Evolutionary conservation across 2,797 vertebrate genomes (phyloP).

Genomic region (Eospalax fontanierii): DNA sequence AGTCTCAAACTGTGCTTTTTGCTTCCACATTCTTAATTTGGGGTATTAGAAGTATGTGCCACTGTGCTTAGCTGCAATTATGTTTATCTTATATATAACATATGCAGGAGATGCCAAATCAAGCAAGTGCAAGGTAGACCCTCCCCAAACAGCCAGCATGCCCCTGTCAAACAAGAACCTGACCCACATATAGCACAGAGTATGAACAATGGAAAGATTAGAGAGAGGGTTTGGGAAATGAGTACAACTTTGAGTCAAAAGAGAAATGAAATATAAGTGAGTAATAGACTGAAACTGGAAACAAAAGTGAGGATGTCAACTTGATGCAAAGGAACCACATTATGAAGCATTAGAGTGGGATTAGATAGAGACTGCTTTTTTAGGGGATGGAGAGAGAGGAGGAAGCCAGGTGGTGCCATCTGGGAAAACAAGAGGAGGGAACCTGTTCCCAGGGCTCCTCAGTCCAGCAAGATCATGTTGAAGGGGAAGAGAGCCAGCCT

Average conservation of each 20-base stretch:
- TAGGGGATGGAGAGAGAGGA: not conserved
- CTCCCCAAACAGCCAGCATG: not conserved
- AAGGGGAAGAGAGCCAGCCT: not conserved
- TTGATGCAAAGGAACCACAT: not conserved
- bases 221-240: not conserved
- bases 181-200: not conserved
- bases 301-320: constrained; percentile 38
- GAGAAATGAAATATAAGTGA: constrained; percentile 13
- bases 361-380: not conserved
- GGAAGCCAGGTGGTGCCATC: not conserved
- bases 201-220: not conserved
- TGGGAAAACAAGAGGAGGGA: not conserved
- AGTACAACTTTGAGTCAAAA: not conserved
- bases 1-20: not conserved
- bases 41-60: not conserved
- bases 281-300: not conserved
- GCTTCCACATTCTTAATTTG: not conserved
- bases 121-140: not conserved
- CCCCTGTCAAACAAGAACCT: not conserved
- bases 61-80: too few relatives aligned
- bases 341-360: not conserved
- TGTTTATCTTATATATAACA: not conserved
- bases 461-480: not conserved
- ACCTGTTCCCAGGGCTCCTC: not conserved
- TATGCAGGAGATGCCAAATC: not conserved